Evolutionary conservation across 2,888 invertebrate species (phyloP), one percentile per base, ranked within the genome.

Genomic region (Lithodes maja): DNA sequence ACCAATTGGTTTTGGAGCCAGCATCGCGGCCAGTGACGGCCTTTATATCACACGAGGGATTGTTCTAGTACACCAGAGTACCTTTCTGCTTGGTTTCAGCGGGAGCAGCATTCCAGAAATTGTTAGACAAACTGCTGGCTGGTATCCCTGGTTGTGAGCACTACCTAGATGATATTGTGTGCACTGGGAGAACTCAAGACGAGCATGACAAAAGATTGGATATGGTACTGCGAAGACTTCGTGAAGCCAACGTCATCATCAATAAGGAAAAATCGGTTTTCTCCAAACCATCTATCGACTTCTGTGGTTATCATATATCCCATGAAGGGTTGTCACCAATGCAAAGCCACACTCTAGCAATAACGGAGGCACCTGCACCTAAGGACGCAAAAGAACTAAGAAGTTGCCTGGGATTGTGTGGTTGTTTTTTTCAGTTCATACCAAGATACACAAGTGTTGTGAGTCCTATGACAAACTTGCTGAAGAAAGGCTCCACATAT

Each of bases 131-230:
- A 52, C 78, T 78, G 52, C 78, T 78, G 7, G 52, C 52, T 52
- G 53, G 15, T 52, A 78, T 78, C n/a, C 78, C 78, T n/a, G 78
- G n/a, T n/a, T 78, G 78, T 15, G 52, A 78, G 15, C 12, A 78
- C 78, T 78, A 78, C 52, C 53, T 78, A 52, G 78, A 78, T 15
- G 53, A 78, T 52, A 78, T 78, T 2, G 78, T 78, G 78, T 78
- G 78, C n/a, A 52, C 78, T 7, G 7, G 78, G n/a, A 1, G 2
- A 52, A 78, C 49, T 12, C 78, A 78, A n/a, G 5, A n/a, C 2
- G 78, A 78, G 78, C 50, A 50, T n/a, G 78, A 75, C 49, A 49
- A 33, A 9, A 17, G 49, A 17, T 33, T 75, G 75, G 49, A 3
- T 17, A 3, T 77, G 50, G 75, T 75, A 33, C 9, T 75, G 75